Percentiles rank a stretch among this genome's conserved stretches.
These are phyloP conservation scores for Myocastor coypus DNA, from an alignment of 2,113 vertebrate genomes.

Conservation along the genomic window DNA sequence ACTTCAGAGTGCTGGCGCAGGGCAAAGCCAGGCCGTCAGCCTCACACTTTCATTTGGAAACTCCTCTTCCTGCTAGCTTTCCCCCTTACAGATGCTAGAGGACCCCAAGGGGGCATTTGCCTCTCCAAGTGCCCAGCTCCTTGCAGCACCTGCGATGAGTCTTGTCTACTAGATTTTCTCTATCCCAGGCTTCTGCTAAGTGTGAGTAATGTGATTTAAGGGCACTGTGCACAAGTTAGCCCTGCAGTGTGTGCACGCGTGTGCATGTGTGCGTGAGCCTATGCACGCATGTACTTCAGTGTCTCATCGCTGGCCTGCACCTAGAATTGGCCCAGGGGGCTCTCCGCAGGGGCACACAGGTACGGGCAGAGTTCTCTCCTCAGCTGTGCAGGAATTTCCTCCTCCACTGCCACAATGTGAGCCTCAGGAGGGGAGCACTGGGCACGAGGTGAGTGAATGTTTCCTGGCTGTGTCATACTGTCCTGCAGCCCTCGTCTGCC, in stretches of 20 bases:
- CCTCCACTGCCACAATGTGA: background rate
- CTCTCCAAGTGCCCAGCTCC: background rate
- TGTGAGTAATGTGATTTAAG: background rate
- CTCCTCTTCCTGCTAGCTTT: background rate
- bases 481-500: too few species aligned
- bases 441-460: background rate
- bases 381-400: accelerated
- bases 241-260: too few species aligned
- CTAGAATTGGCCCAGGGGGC: background rate
- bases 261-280: background rate
- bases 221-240: background rate
- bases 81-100: background rate
- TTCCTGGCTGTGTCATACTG: background rate
- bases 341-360: background rate
- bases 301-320: background rate
- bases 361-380: background rate
- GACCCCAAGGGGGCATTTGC: background rate
- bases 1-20: background rate
- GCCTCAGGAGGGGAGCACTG: background rate
- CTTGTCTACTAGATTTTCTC: background rate
- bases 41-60: background rate
- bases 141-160: background rate
- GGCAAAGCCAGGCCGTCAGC: background rate
- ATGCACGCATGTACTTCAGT: background rate
- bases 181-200: background rate